phyloP scores from a whole-genome alignment of 2,888 invertebrate genomes.

The Tipula unca region DNA sequence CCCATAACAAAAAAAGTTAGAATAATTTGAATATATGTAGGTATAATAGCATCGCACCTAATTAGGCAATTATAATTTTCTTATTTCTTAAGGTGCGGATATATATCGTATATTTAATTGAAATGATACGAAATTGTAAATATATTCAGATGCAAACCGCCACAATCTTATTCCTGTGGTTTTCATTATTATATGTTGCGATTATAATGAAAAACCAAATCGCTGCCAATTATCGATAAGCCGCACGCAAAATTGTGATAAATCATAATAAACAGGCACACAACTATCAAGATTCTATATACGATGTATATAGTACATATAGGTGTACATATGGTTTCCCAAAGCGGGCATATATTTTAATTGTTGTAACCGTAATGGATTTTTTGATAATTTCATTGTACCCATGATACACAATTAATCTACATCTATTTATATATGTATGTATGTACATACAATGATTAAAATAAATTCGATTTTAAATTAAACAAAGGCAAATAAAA shows the following conservation, averaged over 20 bases:
- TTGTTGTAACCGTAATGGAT: background rate
- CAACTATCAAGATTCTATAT: background rate
- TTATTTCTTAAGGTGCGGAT: background rate
- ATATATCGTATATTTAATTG: background rate
- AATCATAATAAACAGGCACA: background rate
- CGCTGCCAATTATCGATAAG: background rate
- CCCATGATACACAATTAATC: too few species aligned
- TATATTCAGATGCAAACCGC: background rate
- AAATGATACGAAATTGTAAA: background rate
- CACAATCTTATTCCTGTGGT: background rate
- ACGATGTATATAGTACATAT: background rate
- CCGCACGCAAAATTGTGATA: background rate
- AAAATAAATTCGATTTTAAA: too few species aligned
- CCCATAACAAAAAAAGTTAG: background rate
- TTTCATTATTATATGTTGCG: background rate
- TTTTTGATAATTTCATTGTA: too few species aligned
- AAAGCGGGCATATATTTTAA: background rate
- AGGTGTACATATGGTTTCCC: background rate
- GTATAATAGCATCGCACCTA: background rate
- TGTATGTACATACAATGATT: too few species aligned
- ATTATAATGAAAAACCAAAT: background rate
- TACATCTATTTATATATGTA: too few species aligned
- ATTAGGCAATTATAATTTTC: background rate
- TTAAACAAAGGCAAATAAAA: too few species aligned
- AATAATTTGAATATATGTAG: background rate